Evolutionary conservation across 2,888 invertebrate species (phyloP), one percentile per base, ranked within the genome.

Genomic region (Brachypalpus laphriformis): DNA sequence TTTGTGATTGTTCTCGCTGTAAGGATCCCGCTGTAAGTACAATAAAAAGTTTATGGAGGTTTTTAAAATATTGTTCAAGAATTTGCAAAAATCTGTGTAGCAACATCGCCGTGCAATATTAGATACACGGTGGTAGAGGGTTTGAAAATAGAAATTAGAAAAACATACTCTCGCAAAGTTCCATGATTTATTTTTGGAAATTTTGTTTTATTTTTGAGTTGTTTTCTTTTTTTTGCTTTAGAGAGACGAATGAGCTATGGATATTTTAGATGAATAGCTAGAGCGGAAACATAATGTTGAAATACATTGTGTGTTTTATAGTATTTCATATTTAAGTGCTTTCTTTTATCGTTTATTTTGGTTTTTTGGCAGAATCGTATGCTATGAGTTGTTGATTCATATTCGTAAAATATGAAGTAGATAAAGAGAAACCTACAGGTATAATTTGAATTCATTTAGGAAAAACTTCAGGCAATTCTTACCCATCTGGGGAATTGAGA

Each of bases 1-100:
- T 93, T 59, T 96, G 96, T 89, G 91, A 91, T 16, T 96, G 96
- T 88, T 90, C 92, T 0, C 93, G 96, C 83, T 96, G 96, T 88
- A 91, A 91, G 81, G 96, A 96, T 91, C 94, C 95, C 11, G 95
- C 95, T 85, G 92, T 25, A 94, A 96, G 92, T 92, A 20, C 11
- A 74, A 45, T 20, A 0, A 1, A 20, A 20, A 18, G 8, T 45
- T 42, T 42, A 6, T 18, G 9, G 18, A 0, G 4, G 0, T 8
- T 18, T 11, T 20, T 20, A 1, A 57, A n/a, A 6, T 11, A 9
- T 56, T 25, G 20, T 61, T 4, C 14, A 16, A 47, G 9, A 9
- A 42, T 25, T 25, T 42, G 7, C 6, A 40, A 40, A 37, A 20
- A 74, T 22, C 6, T 7, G 14, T 45, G 42, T 74, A 18, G 37